A percentile compares a stretch with the other conserved stretches of the same genome.
These are phyloP conservation scores for Mandrillus leucophaeus DNA, from an alignment of 2,113 vertebrate species.

Conservation along the genomic window DNA sequence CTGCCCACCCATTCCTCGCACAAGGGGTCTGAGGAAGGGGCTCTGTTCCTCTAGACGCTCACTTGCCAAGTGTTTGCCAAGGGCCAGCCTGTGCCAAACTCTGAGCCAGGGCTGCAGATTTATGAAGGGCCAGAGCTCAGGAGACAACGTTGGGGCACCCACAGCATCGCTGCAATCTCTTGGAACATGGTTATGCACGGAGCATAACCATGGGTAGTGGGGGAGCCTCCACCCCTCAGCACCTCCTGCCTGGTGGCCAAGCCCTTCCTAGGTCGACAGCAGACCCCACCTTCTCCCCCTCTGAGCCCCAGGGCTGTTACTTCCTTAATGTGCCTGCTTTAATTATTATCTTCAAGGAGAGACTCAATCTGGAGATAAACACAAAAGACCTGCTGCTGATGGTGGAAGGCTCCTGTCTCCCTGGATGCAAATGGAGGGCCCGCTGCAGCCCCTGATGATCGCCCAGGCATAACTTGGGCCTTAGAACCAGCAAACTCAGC, in stretches of 20 bases:
- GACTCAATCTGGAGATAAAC: neutral
- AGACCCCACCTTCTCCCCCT: accelerated
- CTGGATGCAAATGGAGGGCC: too few relatives aligned
- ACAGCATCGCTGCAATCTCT: too few relatives aligned
- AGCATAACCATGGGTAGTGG: neutral
- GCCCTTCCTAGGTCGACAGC: neutral
- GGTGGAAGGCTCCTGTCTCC: neutral
- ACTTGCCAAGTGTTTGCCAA: accelerated
- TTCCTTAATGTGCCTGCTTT: neutral
- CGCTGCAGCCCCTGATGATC: neutral
- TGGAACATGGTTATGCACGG: too few relatives aligned
- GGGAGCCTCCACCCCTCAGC: neutral
- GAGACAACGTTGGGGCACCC: too few relatives aligned
- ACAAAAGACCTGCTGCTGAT: neutral
- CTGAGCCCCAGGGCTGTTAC: neutral
- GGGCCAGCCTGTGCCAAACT: neutral
- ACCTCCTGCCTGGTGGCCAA: neutral
- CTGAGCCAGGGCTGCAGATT: neutral
- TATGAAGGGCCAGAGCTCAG: accelerated
- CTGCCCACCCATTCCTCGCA: accelerated
- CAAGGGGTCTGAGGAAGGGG: neutral
- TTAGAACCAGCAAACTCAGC: neutral
- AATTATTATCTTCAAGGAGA: neutral
- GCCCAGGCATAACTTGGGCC: too few relatives aligned
- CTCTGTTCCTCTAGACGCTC: too few relatives aligned